phyloP scores from a whole-genome alignment of 2,888 invertebrate species.

The Nomada ruficornis region DNA sequence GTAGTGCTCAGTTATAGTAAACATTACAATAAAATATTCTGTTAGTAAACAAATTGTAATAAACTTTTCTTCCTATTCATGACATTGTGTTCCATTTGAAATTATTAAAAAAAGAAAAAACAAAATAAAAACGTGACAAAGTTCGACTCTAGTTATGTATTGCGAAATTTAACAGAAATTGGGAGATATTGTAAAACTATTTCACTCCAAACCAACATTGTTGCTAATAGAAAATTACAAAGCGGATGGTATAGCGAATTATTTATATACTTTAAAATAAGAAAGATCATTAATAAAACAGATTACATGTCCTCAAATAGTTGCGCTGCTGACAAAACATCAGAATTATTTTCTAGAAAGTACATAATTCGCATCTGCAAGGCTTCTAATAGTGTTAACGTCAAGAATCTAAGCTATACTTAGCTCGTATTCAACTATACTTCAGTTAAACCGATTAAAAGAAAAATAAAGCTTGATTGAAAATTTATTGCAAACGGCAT shows the following conservation, averaged over 20 bases:
- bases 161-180: too few species aligned
- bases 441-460: not conserved
- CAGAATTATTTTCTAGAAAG: constrained; percentile 3
- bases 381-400: not conserved
- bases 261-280: too few species aligned
- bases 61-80: too few species aligned
- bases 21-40: not conserved
- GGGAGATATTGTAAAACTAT: too few species aligned
- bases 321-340: not conserved
- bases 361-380: not conserved
- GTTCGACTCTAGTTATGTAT: too few species aligned
- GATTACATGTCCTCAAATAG: not conserved
- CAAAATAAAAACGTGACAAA: too few species aligned
- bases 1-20: not conserved
- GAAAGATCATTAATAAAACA: too few species aligned
- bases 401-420: constrained; percentile 2
- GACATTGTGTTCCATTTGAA: too few species aligned
- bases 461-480: not conserved
- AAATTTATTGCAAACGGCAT: not conserved
- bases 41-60: not conserved
- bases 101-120: too few species aligned
- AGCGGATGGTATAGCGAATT: too few species aligned
- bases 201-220: too few species aligned
- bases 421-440: not conserved
- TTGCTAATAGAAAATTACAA: too few species aligned